Base-by-base conservation (phyloP, 2,888 invertebrate species). In the Eustalomyia histrio region DNA sequence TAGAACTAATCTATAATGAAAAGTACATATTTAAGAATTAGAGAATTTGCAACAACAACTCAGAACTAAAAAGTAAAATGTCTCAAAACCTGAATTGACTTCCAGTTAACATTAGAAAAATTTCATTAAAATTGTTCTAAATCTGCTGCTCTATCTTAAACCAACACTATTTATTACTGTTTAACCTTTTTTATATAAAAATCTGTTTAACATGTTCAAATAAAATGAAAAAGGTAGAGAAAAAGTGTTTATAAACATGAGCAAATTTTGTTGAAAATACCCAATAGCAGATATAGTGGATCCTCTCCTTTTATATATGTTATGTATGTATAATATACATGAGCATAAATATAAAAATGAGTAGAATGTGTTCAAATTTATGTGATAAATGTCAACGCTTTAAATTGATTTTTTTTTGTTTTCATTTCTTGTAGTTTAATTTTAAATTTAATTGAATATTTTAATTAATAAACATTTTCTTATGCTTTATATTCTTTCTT, bases 121-220 rank as follows among this genome's bases (percentile, higher is more conserved):
- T n/a, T n/a, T n/a, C n/a, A n/a, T n/a, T n/a, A n/a, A n/a, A n/a
- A n/a, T n/a, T n/a, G n/a, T n/a, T n/a, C n/a, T n/a, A n/a, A n/a
- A n/a, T n/a, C n/a, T n/a, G n/a, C 12, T 52, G 18, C 64, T 52
- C 1, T 69, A 17, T 21, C 60, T 64, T 64, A 64, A 10, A 18
- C 4, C 69, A 8, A 10, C 1, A 53, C 24, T 74, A 52, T 58
- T 84, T 10, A 86, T 86, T 83, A 84, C 81, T 86, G 86, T 84
- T 85, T 85, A 83, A 76, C 75, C 83, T 79, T 71, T 67, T 53
- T 83, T 87, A 80, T 58, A 73, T 64, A 85, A 82, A 84, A 75
- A 81, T 81, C 81, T 84, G 79, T 83, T 86, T 79, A 83, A 79
- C 72, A 71, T 76, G 72, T 78, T 68, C 14, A 47, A 2, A n/a